These are phyloP conservation scores for Drosophila anomalata DNA, from an alignment of 2,888 invertebrate genomes.

Conservation along the genomic window DNA sequence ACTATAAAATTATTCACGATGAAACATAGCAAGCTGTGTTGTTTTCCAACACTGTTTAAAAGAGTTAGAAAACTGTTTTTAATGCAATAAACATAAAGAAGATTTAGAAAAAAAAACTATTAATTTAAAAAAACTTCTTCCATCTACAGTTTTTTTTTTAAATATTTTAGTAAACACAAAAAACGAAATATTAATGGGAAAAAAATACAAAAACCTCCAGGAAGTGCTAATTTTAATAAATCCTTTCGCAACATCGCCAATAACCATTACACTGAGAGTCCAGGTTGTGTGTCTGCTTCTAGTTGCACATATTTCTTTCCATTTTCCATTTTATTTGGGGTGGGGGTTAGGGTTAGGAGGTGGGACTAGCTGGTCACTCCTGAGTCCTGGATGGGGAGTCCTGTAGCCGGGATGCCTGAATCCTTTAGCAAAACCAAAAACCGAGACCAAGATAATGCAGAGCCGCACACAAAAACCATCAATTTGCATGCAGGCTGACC, in stretches of 20 bases:
- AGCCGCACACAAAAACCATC: constrained; percentile 63
- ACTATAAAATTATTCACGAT: too few species aligned
- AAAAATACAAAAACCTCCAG: neutral
- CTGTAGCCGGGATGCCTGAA: constrained; percentile 7
- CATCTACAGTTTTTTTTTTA: too few species aligned
- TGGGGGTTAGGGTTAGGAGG: neutral
- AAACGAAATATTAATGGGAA: too few species aligned
- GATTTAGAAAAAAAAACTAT: too few species aligned
- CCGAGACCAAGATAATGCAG: constrained; percentile 54
- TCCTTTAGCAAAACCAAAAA: constrained; percentile 32
- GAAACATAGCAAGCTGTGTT: too few species aligned
- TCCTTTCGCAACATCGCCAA: neutral
- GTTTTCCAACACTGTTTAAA: too few species aligned
- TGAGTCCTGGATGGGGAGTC: neutral
- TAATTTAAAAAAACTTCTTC: too few species aligned
- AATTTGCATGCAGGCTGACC: constrained; percentile 59
- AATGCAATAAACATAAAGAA: too few species aligned
- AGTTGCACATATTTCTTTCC: neutral
- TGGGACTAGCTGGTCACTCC: neutral
- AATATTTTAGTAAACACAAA: too few species aligned
- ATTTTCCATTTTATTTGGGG: neutral
- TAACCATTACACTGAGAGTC: constrained; percentile 22
- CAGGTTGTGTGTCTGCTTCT: neutral
- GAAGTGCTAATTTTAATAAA: neutral
- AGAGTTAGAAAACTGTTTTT: too few species aligned